Conservation (phyloP, 2,113 vertebrate species). For the Xyliphius kryptos region DNA sequence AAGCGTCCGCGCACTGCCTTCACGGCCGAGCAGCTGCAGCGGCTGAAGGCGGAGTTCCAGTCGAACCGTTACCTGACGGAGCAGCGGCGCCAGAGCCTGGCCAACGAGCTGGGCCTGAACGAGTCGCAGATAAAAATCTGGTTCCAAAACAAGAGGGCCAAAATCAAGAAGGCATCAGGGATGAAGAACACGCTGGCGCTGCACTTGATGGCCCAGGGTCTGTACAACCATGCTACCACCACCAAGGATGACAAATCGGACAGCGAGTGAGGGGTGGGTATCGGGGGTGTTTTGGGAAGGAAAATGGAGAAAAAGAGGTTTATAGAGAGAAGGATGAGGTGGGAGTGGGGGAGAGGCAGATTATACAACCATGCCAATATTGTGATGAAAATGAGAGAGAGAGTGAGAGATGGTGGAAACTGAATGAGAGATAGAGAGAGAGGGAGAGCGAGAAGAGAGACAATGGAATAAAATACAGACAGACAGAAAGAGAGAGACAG, state of each 20-base stretch:
- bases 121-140: conserved; percentile 95
- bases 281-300: background rate
- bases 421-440: too few relatives aligned
- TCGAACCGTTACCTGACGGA: conserved; percentile 88
- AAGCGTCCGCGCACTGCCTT: conserved; percentile 89
- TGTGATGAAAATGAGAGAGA: conserved; percentile 97
- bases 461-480: too few relatives aligned
- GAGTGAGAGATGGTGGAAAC: conserved; percentile 74
- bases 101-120: conserved; percentile 83
- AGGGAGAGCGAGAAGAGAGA: too few relatives aligned
- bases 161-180: conserved; percentile 87
- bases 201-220: conserved; percentile 89
- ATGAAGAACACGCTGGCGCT: conserved; percentile 79
- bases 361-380: conserved; percentile 93
- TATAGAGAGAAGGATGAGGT: too few relatives aligned
- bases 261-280: conserved; percentile 76
- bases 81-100: conserved; percentile 82
- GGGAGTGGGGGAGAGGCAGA: too few relatives aligned
- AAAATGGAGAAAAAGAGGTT: too few relatives aligned
- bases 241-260: conserved; percentile 91
- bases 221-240: conserved; percentile 85
- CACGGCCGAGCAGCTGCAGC: conserved; percentile 86
- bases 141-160: conserved; percentile 93
- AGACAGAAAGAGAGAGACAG: conserved; percentile 67
- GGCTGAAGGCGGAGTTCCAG: conserved; percentile 87